Base-by-base conservation (phyloP, 2,888 invertebrate genomes). In the Malthinus seriepunctatus region DNA sequence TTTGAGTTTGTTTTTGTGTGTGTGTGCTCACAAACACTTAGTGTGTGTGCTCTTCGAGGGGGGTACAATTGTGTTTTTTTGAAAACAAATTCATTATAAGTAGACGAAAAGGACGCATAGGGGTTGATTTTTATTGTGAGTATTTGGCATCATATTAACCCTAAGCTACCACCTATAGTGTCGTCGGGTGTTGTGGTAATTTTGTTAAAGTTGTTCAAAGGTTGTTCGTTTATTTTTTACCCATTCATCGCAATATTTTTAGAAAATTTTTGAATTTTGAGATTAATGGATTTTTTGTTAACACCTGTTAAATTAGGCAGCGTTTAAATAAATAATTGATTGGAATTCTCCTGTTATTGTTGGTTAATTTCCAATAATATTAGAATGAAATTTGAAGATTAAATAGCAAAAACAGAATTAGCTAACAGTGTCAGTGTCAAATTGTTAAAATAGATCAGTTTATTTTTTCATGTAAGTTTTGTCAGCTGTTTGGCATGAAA, bases 71-170 rank as follows among this genome's bases (percentile, higher is more conserved):
- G 32, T 34, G 47, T 8, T 39, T 8, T 46, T 32, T 8, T 23
- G 11, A 33, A 9, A 44, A 10, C 32, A 31, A 45, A 45, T 23
- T 23, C 5, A 2, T 2, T 23, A 23, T 23, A 23, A 23, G 23
- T 23, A 23, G 5, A 34, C 14, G 35, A 48, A 49, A 11, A 34
- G 23, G 33, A 55, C 38, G 37, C 12, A 51, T 56, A 56, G 51
- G 56, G 56, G 56, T 56, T 37, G 56, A 23, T 55, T 50, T 50
- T 44, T 32, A 45, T 56, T 50, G 56, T 56, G 45, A 49, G 56
- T 56, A 56, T 47, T 48, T 49, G 44, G 49, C 42, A 49, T 48
- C 48, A 37, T 12, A 45, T 44, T 55, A 49, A 42, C 35, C 31
- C 51, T 51, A 11, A 9, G 37, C 48, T 12, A 46, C 56, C 50